Base-by-base conservation (phyloP, 2,113 vertebrate genomes). In the Pampusana beccarii region DNA sequence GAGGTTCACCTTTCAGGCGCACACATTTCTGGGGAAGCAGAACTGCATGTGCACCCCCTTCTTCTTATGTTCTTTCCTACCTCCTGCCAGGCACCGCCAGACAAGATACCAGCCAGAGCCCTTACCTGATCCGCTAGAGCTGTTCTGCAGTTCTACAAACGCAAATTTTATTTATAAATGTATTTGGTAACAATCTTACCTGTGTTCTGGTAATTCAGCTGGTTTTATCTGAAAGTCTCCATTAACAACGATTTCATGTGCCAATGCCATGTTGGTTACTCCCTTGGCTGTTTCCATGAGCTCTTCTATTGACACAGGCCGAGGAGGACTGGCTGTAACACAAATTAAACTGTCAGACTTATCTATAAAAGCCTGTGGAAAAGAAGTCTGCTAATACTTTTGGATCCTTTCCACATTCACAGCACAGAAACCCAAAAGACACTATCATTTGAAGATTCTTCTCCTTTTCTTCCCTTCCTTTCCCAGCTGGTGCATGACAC, bases 221-320 rank as follows among this genome's bases (percentile, higher is more conserved):
- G 99, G 98, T 77, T 99, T 99, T 91, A 99, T 98, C 96, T 98
- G 98, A 89, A 99, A 99, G 70, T 96, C 98, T 87, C 98, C 98
- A 93, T 99, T 98, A 40, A 99, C 97, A 62, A 99, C 97, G 70
- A 99, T 99, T 94, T 99, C 99, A 6, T 99, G 99, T n/a, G 99
- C 99, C 75, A 99, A 84, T 9, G 98, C 98, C 99, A 99, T 99
- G 95, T 99, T 99, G 72, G 98, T 99, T 84, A 99, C 98, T 66
- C 99, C 99, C 96, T 99, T 99, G 2, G 99, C 98, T 6, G 99
- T 98, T 94, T 99, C 98, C 98, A 99, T 98, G 64, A 99, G 97
- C 94, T 99, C 99, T 71, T 99, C 98, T 78, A 98, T 91, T 2
- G 99, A 99, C 93, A 99, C 98, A 67, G 98, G 98, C 69, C 85